Evolutionary conservation across 1,140 invertebrate species (phyloP).

Genomic region (Pantala flavescens): DNA sequence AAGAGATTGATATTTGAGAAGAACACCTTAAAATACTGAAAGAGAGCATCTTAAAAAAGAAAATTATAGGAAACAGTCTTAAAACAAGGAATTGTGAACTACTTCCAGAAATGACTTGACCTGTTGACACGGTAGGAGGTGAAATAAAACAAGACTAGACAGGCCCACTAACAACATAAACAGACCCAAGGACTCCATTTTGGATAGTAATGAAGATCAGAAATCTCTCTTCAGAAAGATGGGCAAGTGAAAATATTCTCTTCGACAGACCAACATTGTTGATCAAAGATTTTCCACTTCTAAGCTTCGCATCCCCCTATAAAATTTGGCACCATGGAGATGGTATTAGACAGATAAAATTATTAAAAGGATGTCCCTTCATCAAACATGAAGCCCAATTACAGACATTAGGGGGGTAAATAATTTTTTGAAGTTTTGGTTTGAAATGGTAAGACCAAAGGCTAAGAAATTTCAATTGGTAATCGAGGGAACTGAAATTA

Average conservation of each 20-base stretch:
- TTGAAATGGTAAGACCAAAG: background rate
- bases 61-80: too few species aligned
- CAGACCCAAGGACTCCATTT: background rate
- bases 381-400: background rate
- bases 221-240: background rate
- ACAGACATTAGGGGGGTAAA: background rate
- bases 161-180: conserved; percentile 5
- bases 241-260: background rate
- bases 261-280: background rate
- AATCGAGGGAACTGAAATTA: background rate
- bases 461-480: background rate
- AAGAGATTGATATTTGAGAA: too few species aligned
- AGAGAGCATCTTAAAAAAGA: too few species aligned
- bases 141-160: background rate
- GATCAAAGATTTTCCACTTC: background rate
- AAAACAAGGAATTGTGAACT: too few species aligned
- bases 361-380: background rate
- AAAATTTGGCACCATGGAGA: background rate
- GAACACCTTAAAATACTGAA: too few species aligned
- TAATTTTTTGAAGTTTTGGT: background rate
- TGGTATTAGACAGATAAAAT: background rate
- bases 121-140: too few species aligned
- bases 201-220: background rate
- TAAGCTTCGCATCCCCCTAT: background rate
- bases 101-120: too few species aligned